phyloP scores from a whole-genome alignment of 2,888 invertebrate species.

The Nephrotoma appendiculata region DNA sequence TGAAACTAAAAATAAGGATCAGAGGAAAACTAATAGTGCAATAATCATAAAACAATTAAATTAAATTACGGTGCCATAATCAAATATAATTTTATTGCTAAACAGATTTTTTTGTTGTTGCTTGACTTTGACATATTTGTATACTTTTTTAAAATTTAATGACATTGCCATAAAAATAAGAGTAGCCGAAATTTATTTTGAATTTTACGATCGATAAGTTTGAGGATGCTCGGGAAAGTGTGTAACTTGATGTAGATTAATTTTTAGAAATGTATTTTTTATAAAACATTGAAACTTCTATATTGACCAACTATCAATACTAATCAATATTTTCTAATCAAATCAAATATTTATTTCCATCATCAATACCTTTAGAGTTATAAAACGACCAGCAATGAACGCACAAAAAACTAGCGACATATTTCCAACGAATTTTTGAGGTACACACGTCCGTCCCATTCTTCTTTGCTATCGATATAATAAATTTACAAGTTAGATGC shows the following conservation, averaged over 20 bases:
- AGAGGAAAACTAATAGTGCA: neutral
- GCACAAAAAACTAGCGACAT: neutral
- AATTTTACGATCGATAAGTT: neutral
- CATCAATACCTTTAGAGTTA: neutral
- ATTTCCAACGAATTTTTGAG: neutral
- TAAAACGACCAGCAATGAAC: neutral
- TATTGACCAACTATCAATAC: neutral
- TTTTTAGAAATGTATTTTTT: too few relatives aligned
- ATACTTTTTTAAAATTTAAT: neutral
- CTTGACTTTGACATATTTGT: neutral
- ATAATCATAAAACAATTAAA: conserved; percentile 4
- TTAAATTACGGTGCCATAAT: conserved; percentile 2
- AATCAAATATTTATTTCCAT: neutral
- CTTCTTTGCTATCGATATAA: neutral
- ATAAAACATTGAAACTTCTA: too few relatives aligned
- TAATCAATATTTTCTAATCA: neutral
- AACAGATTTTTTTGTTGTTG: neutral
- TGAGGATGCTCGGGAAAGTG: neutral
- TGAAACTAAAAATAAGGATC: neutral
- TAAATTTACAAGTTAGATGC: neutral
- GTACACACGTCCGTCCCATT: neutral
- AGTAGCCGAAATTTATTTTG: neutral
- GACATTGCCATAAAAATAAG: neutral
- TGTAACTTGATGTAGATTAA: too few relatives aligned
- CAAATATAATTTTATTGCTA: conserved; percentile 3